Conservation (phyloP, 2,888 invertebrate species). For the Zeuzera pyrina region DNA sequence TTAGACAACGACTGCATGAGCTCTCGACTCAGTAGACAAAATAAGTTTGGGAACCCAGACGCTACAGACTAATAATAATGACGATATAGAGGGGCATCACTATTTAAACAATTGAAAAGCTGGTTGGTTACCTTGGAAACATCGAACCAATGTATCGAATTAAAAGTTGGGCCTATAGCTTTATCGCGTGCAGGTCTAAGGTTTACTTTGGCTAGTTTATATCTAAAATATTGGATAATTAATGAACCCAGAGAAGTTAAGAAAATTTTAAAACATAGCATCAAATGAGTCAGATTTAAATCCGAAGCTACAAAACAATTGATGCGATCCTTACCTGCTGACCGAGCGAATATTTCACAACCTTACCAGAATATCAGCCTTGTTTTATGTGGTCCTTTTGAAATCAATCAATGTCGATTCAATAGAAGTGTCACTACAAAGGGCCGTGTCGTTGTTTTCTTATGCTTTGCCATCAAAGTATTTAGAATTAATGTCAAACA, state of each 20-base stretch:
- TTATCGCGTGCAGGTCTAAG: constrained; percentile 2
- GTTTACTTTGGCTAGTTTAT: constrained; percentile 2
- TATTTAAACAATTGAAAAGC: too few species aligned
- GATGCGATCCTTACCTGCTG: constrained; percentile 7
- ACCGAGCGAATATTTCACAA: constrained; percentile 1
- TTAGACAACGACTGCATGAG: too few species aligned
- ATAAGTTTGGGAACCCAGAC: too few species aligned
- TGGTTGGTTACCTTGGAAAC: too few species aligned
- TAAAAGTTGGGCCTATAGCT: too few species aligned
- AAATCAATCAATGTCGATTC: too few species aligned
- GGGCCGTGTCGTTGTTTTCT: background rate
- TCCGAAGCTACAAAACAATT: constrained; percentile 5
- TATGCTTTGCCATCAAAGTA: constrained; percentile 7
- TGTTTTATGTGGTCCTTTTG: constrained; percentile 4
- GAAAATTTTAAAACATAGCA: constrained; percentile 6
- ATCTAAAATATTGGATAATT: constrained; percentile 6
- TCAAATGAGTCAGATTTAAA: constrained; percentile 7
- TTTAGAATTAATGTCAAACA: too few species aligned
- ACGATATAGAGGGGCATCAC: too few species aligned
- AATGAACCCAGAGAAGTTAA: constrained; percentile 6
- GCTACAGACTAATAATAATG: too few species aligned
- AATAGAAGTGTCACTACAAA: background rate
- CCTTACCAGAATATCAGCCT: constrained; percentile 5
- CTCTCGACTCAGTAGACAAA: too few species aligned
- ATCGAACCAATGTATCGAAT: too few species aligned